Conservation (phyloP, 2,797 vertebrate genomes). For the Hydrolagus colliei region DNA sequence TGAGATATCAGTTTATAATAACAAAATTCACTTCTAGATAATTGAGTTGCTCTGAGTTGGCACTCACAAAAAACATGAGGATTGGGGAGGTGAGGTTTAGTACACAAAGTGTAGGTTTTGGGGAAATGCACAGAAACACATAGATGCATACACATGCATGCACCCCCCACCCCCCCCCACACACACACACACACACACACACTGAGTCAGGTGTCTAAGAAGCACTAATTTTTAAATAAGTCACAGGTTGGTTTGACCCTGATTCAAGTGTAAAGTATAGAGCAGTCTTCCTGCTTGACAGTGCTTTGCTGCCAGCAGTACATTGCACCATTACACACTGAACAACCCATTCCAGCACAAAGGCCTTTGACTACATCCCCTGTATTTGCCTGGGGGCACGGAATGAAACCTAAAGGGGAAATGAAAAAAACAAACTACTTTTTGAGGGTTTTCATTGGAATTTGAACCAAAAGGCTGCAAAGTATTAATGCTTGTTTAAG, state of each 20-base stretch:
- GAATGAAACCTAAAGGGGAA: background rate
- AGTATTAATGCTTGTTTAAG: background rate
- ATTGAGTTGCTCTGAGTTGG: background rate
- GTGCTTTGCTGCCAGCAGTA: no score
- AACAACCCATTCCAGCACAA: background rate
- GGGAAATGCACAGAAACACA: no score
- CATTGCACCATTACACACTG: background rate
- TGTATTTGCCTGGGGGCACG: background rate
- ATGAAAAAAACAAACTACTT: background rate
- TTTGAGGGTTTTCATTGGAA: background rate
- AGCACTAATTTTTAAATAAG: no score
- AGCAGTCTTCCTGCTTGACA: no score
- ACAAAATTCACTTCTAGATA: background rate
- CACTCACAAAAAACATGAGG: background rate
- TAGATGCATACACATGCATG: no score
- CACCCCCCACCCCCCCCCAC: no score
- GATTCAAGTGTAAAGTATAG: no score
- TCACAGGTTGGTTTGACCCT: no score
- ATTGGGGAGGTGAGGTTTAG: conserved; percentile 2
- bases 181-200: no score
- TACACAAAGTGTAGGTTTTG: background rate
- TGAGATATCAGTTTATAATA: background rate
- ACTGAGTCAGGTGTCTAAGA: no score
- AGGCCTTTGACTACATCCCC: no score
- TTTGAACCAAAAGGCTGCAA: background rate